Base-by-base conservation (phyloP, 1,140 invertebrate species). In the Portunus trituberculatus region DNA sequence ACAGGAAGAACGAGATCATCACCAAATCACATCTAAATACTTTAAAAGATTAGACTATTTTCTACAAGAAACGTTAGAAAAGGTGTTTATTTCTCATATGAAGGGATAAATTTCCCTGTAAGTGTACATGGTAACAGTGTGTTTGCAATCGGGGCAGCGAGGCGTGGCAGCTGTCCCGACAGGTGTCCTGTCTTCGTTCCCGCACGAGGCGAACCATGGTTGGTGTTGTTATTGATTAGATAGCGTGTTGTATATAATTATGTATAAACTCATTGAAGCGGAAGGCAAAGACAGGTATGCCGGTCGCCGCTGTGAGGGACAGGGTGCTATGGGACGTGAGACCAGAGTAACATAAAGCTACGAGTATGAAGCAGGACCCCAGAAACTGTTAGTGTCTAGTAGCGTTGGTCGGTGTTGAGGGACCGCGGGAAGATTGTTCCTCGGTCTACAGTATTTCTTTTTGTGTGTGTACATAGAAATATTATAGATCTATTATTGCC, bases 401-500 rank as follows among this genome's bases (percentile, higher is more conserved):
- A n/a, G 67, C n/a, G 67, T 76, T 76, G 67, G 67, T 76, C 67
- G 20, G 67, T 76, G 67, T 76, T 76, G 20, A 8, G 20, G 67
- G 67, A 25, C 20, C 67, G 52, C 25, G 67, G 20, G 67, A n/a
- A 8, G 12, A 0, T 76, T 76, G 67, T 76, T 1, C 67, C 67
- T 76, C 67, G 46, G 48, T 32, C n/a, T 39, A 45, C 14, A 39
- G 67, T 76, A 29, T 29, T 91, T 82, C 67, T 76, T 76, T 59
- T 59, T 59, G 46, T 76, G 39, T 59, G 46, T 76, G 39, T 92
- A 83, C 45, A 92, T 92, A 92, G 14, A 83, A 20, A 91, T 48
- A 91, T 91, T 52, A 89, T 89, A 91, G 39, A 91, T 91, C 14
- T 91, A 91, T 89, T 83, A 92, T 92, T 83, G 45, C 31, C 76